Evolutionary conservation across 2,113 vertebrate genomes (phyloP).

Genomic region (Ceratotherium simum): DNA sequence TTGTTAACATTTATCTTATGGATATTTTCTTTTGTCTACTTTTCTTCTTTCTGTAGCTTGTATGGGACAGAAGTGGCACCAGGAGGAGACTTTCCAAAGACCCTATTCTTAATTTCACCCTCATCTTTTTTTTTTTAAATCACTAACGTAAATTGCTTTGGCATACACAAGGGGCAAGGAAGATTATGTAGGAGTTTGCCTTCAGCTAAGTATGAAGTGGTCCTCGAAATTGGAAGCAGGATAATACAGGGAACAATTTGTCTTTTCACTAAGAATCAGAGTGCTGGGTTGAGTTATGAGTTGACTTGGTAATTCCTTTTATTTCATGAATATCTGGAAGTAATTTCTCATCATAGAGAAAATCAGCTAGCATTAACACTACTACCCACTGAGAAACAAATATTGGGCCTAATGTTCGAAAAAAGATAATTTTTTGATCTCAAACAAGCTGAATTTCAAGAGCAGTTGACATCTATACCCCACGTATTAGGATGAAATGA

Average conservation of each 20-base stretch:
- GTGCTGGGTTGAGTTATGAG: background rate
- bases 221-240: background rate
- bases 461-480: background rate
- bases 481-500: background rate
- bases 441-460: background rate
- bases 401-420: background rate
- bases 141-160: constrained; percentile 13
- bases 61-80: background rate
- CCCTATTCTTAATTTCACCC: background rate
- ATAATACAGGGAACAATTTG: background rate
- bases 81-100: background rate
- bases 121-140: background rate
- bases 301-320: constrained; percentile 16
- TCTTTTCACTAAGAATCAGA: constrained; percentile 15
- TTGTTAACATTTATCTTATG: background rate
- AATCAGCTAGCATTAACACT: constrained; percentile 16
- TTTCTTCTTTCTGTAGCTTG: background rate
- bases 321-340: background rate
- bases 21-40: background rate
- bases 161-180: background rate
- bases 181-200: background rate
- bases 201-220: background rate
- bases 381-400: constrained; percentile 48
- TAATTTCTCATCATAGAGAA: constrained; percentile 39
- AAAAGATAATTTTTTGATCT: constrained; percentile 21